Evolutionary conservation across 2,888 invertebrate species (phyloP).

Genomic region (Teinopalpus imperialis): DNA sequence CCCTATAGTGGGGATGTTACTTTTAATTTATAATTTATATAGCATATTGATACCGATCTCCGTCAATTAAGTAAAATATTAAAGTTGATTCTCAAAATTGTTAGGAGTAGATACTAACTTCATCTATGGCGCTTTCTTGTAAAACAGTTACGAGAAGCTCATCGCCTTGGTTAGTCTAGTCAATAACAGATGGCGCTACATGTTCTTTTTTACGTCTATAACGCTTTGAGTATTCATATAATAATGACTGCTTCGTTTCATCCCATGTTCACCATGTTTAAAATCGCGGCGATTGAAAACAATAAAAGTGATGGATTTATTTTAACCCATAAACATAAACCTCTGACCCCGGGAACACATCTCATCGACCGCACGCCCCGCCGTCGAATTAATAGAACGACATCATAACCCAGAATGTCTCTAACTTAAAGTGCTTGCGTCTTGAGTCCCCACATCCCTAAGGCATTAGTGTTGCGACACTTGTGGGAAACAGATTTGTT

Average conservation of each 20-base stretch:
- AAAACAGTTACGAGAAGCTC: too few species aligned
- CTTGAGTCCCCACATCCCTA: slow-evolving; percentile 14
- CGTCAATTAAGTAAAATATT: too few species aligned
- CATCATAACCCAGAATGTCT: slow-evolving; percentile 24
- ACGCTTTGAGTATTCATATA: too few species aligned
- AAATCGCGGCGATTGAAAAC: not conserved
- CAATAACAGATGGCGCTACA: slow-evolving; percentile 9
- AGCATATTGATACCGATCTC: too few species aligned
- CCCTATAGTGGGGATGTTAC: too few species aligned
- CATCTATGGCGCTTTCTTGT: too few species aligned
- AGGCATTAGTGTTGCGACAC: slow-evolving; percentile 8
- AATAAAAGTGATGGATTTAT: slow-evolving; percentile 14
- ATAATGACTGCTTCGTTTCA: too few species aligned
- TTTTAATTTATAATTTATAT: too few species aligned
- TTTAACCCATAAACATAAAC: slow-evolving; percentile 17
- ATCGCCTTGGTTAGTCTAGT: not conserved
- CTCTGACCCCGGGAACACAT: slow-evolving; percentile 6
- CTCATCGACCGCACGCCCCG: slow-evolving; percentile 11
- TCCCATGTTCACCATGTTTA: too few species aligned
- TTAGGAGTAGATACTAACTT: too few species aligned
- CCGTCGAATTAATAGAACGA: slow-evolving; percentile 19
- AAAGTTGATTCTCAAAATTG: too few species aligned
- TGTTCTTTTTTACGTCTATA: not conserved
- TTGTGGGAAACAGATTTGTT: too few species aligned
- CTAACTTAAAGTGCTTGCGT: slow-evolving; percentile 6